Evolutionary conservation across 2,113 vertebrate species (phyloP), one percentile per base, ranked within the genome.

Genomic region (Gila orcuttii): DNA sequence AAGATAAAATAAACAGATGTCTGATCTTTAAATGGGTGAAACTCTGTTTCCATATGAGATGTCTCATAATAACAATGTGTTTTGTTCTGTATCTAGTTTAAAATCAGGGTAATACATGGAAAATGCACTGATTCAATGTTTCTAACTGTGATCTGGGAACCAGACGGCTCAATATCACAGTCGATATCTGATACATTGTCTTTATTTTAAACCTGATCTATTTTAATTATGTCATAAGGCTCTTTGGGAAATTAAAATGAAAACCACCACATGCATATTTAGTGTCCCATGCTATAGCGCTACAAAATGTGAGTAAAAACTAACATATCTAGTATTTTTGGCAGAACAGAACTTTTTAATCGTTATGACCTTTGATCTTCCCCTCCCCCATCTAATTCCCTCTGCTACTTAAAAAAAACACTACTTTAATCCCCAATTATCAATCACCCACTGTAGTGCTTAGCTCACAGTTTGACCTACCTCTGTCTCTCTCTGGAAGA

Each of bases 401-500:
- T n/a, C 31, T 36, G 33, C 12, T 45, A 8, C n/a, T 47, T 42
- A 80, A 80, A 80, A 36, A 78, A 57, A 74, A n/a, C 13, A 33
- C 19, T 42, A 39, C 36, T 10, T 28, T 39, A 45, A 47, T 45
- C n/a, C 23, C 6, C 15, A 10, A 64, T 64, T 25, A 82, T 52
- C 36, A 80, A 45, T 31, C 36, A n/a, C 39, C 19, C 28, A 50
- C 10, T 50, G 42, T 45, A 68, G 25, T 55, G n/a, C 15, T 76
- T 25, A 47, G 4, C 5, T 75, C 47, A 59, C 19, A 42, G 21
- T 77, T 55, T 74, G 25, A 62, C 11, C 33, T 39, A 99, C 97
- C 96, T 98, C 97, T 28, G 96, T 96, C 86, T 99, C 97, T 94
- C 98, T 95, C 94, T 99, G 98, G 93, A 99, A 99, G 95, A 99